phyloP scores from a whole-genome alignment of 2,113 vertebrate genomes.

The Neomonachus schauinslandi region DNA sequence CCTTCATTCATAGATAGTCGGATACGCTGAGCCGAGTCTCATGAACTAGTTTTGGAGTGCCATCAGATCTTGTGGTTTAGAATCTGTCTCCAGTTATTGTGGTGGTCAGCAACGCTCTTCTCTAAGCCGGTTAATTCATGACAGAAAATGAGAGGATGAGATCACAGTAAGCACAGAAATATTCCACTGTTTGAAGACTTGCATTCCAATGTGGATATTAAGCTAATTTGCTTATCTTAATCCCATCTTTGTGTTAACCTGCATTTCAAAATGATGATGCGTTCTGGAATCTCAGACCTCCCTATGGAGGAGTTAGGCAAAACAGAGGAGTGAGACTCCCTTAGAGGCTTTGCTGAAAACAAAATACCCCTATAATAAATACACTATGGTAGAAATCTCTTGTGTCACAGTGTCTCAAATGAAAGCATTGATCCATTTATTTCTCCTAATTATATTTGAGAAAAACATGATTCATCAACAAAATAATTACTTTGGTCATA shows the following conservation, averaged over 20 bases:
- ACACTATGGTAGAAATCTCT: not conserved
- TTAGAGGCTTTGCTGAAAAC: constrained; percentile 27
- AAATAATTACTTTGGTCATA: not conserved
- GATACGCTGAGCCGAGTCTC: not conserved
- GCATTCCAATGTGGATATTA: constrained; percentile 66
- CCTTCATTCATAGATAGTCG: constrained; percentile 29
- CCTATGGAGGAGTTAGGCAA: not conserved
- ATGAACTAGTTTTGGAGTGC: not conserved
- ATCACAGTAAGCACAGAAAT: constrained; percentile 59
- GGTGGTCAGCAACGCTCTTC: not conserved
- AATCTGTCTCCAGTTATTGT: not conserved
- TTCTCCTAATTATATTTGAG: not conserved
- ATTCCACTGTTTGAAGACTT: constrained; percentile 59
- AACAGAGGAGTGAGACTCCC: not conserved
- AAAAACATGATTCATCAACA: not conserved
- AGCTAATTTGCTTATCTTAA: constrained; percentile 72
- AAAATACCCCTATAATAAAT: not conserved
- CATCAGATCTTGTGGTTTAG: constrained; percentile 39
- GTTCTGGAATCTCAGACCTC: constrained; percentile 61
- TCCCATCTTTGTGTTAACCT: constrained; percentile 65
- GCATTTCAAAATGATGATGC: constrained; percentile 60
- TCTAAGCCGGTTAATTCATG: constrained; percentile 41
- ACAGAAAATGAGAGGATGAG: constrained; percentile 50
- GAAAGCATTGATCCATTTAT: not conserved
- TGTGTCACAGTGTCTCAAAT: not conserved